Evolutionary conservation across 2,797 vertebrate genomes (phyloP).

Genomic region (Rhinoraja longicauda): DNA sequence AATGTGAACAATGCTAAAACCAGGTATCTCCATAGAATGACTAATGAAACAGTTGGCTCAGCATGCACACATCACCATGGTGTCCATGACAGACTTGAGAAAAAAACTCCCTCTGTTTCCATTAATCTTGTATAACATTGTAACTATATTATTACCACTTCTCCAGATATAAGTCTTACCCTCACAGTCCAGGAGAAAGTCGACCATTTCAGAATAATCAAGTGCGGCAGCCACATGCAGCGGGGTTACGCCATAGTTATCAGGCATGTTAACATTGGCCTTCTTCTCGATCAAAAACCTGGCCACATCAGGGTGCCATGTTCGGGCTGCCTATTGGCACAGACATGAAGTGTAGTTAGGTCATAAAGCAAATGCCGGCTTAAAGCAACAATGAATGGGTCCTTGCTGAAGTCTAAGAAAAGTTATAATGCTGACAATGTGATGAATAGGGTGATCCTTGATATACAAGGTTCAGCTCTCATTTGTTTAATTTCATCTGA

Average conservation of each 20-base stretch:
- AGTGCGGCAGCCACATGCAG: slow-evolving; percentile 44
- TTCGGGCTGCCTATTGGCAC: slow-evolving; percentile 41
- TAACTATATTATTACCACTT: neutral
- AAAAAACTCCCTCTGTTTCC: neutral
- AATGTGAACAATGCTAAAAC: neutral
- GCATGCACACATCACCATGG: neutral
- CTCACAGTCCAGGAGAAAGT: slow-evolving; percentile 39
- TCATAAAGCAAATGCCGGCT: neutral
- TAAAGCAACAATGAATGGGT: neutral
- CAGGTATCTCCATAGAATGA: neutral
- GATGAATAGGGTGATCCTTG: neutral
- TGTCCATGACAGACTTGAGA: neutral
- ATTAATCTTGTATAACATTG: neutral
- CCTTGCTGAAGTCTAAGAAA: neutral
- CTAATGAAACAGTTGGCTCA: neutral
- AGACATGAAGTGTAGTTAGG: neutral
- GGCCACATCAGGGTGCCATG: slow-evolving; percentile 42
- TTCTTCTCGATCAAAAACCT: slow-evolving; percentile 41
- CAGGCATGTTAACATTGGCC: slow-evolving; percentile 40
- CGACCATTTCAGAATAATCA: slow-evolving; percentile 44
- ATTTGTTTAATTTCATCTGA: neutral
- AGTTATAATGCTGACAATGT: neutral
- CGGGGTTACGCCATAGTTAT: slow-evolving; percentile 42
- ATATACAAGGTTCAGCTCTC: neutral
- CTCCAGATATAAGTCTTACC: slow-evolving; percentile 37